These are phyloP conservation scores for Hippoglossus stenolepis DNA, from an alignment of 2,113 vertebrate genomes.

Conservation along the genomic window DNA sequence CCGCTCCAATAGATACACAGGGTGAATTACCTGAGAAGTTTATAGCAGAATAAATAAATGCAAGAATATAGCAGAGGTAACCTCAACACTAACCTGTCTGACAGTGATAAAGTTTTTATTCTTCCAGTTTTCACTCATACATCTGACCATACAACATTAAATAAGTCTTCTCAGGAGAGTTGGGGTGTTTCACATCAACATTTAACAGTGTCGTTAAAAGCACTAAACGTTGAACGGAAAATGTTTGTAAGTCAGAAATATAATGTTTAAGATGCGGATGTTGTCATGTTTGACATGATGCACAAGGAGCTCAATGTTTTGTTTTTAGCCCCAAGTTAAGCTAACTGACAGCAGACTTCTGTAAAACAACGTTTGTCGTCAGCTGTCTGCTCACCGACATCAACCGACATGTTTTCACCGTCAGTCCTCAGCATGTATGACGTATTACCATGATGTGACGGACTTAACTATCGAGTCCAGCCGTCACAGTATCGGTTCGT, in stretches of 20 bases:
- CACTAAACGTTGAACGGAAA: background rate
- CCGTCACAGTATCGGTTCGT: background rate
- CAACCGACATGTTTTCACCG: background rate
- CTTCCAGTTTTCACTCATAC: background rate
- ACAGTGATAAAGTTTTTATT: background rate
- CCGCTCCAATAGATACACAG: too few species aligned
- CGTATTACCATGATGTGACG: background rate
- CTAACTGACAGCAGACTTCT: background rate
- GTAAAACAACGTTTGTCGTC: too few species aligned
- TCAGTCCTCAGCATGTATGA: too few species aligned
- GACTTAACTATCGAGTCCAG: background rate
- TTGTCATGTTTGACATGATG: background rate
- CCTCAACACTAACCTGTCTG: too few species aligned
- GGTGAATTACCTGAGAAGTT: too few species aligned
- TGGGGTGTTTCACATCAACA: too few species aligned
- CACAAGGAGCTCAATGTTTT: conserved; percentile 39
- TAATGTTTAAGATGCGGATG: background rate
- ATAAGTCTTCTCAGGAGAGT: too few species aligned
- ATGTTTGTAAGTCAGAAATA: background rate
- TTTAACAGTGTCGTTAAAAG: background rate
- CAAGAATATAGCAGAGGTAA: background rate
- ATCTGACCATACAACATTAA: background rate
- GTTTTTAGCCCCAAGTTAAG: conserved; percentile 46
- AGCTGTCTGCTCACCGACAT: too few species aligned
- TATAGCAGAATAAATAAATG: background rate